Evolutionary conservation across 2,113 vertebrate genomes (phyloP), one percentile per base, ranked within the genome.

Genomic region (Australoheros scitulus): DNA sequence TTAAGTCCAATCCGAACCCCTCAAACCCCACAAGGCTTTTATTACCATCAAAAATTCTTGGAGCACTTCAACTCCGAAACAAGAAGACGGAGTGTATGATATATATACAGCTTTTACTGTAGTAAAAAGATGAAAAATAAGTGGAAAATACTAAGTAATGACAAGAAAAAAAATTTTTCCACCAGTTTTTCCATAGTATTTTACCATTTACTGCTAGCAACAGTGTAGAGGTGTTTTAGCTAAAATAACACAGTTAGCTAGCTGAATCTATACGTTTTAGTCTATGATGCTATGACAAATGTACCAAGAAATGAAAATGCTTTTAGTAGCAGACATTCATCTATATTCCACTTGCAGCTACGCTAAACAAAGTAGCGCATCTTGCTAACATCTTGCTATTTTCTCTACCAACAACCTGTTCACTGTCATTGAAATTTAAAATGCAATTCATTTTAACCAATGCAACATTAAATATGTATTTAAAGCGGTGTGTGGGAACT

Each of bases 1-100:
- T 94, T 88, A 95, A 86, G 72, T 89, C 87, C 68, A 87, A 92
- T 91, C 91, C 87, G 92, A 92, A 92, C 36, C 81, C 80, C 78
- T 85, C 74, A 78, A 89, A 83, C 80, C 82, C 82, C 82, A 36
- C 8, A 82, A 89, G 86, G 83, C 81, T 90, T 92, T 88, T 77
- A 86, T 86, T 88, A 85, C 55, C 24, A 83, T 76, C 82, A 72
- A 80, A 68, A 92, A 85, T 81, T 89, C 61, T 34, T 70, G 26
- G 82, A 86, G 85, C 89, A 82, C 85, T 91, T 92, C 81, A 86
- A 20, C 82, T 91, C 63, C n/a, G 76, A 58, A 8, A 61, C 58
- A 55, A 56, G 8, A 50, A n/a, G 8, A 47, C 8, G 36, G 18
- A 57, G 41, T 20, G 38, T 20, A 11, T 43, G 10, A 50, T 47